Evolutionary conservation across 2,888 invertebrate species (phyloP), one percentile per base, ranked within the genome.

Genomic region (Ferrisia virgata): DNA sequence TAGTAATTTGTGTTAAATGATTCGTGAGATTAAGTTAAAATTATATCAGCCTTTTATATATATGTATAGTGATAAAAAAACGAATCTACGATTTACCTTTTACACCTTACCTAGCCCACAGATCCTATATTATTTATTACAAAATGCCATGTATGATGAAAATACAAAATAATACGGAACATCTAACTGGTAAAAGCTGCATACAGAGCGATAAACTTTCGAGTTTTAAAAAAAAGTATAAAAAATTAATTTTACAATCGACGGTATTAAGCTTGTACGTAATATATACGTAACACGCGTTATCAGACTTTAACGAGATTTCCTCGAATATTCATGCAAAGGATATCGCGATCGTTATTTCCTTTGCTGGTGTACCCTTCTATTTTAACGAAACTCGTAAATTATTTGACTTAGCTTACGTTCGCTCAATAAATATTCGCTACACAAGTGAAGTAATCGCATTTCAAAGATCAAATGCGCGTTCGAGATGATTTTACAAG

Each of bases 1-100:
- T 36, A 64, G 82, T 82, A 82, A 82, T 82, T 82, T 82, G 82
- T 43, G 82, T 25, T 72, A 82, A 82, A 82, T 82, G 82, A 40
- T 43, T 43, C 43, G 82, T 82, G 82, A 82, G 69, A 82, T 82
- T 82, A 82, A 82, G 28, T 82, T 76, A 82, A 72, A 69, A 82
- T 43, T 69, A 43, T 40, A 9, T 28, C 58, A 25, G 25, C 13
- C 58, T 81, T 58, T 43, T 31, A 53, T 53, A 39, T 11, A 11
- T 39, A 39, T 8, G 11, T 39, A 39, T 11, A 5, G 39, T 8
- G 11, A 39, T 11, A 39, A 5, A 5, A 39, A 39, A 39, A 39
- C 11, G 25, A 6, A 53, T 15, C 15, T 47, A 64, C 58, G 39
- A 13, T 64, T 4, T 25, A 64, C 25, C 58, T 28, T 64, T n/a